Evolutionary conservation across 2,113 vertebrate species (phyloP).

Genomic region (Melierax canorus): DNA sequence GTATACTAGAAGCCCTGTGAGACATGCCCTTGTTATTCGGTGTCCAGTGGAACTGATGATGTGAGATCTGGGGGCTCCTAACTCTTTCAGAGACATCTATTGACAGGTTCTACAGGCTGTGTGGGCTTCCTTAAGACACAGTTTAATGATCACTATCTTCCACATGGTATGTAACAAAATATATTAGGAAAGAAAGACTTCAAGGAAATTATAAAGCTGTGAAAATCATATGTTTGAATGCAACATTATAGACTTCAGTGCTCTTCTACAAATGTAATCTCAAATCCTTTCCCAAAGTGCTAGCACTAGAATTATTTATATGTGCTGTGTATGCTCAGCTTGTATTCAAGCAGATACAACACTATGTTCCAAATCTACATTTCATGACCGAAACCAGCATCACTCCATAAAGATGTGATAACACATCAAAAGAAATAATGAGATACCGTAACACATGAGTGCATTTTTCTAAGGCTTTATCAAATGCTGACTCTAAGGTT

Average conservation of each 20-base stretch:
- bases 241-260: not conserved
- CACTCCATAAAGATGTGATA: not conserved
- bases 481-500: not conserved
- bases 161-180: not conserved
- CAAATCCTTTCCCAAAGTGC: not conserved
- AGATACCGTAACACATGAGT: not conserved
- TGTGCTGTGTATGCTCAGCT: not conserved
- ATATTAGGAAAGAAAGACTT: not conserved
- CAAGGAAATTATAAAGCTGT: not conserved
- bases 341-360: not conserved
- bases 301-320: not conserved
- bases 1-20: not conserved
- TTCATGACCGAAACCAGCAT: not conserved
- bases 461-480: not conserved
- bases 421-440: not conserved
- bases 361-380: not conserved
- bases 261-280: not conserved
- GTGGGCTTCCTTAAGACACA: not conserved
- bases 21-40: not conserved
- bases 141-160: not conserved
- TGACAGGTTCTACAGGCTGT: rapidly evolving
- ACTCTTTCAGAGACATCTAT: rapidly evolving
- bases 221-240: not conserved
- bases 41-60: not conserved
- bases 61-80: not conserved